Evolutionary conservation across 2,113 vertebrate species (phyloP), one percentile per base, ranked within the genome.

Genomic region (Dipodomys merriami): DNA sequence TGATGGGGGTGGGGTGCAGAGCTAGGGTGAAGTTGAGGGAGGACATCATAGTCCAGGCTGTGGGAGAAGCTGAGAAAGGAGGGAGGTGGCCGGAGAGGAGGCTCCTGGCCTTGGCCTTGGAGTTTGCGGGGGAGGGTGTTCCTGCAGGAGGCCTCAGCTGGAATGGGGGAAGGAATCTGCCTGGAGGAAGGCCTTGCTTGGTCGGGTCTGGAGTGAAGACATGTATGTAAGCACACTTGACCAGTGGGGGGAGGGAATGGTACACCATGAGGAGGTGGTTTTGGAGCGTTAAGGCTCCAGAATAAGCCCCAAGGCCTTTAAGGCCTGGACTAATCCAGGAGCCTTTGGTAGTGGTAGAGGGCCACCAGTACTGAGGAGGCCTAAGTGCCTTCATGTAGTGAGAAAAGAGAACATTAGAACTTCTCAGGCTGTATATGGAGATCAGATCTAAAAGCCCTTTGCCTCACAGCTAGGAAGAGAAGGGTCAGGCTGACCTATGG

Each of bases 1-100:
- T 64, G 94, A 74, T 44, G 33, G 89, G 89, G 80, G 76, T 88
- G 94, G 95, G 80, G 94, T 90, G n/a, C 73, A 6, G 86, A 91
- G 71, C 53, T 71, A 33, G 78, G n/a, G 78, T 33, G 60, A 88
- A 94, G 91, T 88, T 78, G 90, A 68, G 29, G 29, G n/a, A 83
- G 87, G 87, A 86, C 53, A 87, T 71, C 16, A 16, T 82, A 67
- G 95, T 68, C 86, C 73, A 5, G 81, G 78, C 62, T 22, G 13
- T 2, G 33, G 67, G 39, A 12, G 64, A 25, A 30, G 60, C n/a
- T 23, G 44, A 30, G 33, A 53, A 33, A 39, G 30, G 86, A 44
- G 46, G 62, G 72, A 39, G 74, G 71, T 64, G 65, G 71, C 76
- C 20, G 46, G 78, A 77, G 53, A 69, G 74, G 39, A 86, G 91